Conservation (phyloP, 2,797 vertebrate species). For the Benthosema pterotum region DNA sequence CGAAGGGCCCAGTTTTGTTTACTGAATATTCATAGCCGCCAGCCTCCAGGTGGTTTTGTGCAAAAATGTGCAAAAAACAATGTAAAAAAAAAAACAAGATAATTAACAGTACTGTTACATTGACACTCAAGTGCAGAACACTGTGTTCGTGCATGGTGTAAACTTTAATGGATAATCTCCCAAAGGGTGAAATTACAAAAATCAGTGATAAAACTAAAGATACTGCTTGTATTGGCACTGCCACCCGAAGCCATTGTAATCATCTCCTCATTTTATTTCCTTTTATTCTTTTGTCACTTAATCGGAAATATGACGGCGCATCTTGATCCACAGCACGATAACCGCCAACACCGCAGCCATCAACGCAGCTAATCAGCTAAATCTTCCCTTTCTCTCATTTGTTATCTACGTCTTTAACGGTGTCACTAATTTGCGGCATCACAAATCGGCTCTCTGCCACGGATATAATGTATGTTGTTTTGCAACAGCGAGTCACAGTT, state of each 20-base stretch:
- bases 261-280: conserved; percentile 56
- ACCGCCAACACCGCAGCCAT: conserved; percentile 70
- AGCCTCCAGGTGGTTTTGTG: conserved; percentile 35
- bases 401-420: conserved; percentile 66
- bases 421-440: conserved; percentile 59
- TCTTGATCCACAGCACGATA: conserved; percentile 68
- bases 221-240: conserved; percentile 57
- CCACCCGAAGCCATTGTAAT: conserved; percentile 71
- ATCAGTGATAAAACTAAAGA: conserved; percentile 59
- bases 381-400: conserved; percentile 58
- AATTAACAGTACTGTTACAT: too few relatives aligned
- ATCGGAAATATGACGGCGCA: conserved; percentile 56
- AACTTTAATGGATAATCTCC: not conserved
- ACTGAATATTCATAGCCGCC: conserved; percentile 66
- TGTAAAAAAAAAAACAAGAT: too few relatives aligned
- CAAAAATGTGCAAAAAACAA: conserved; percentile 11
- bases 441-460: conserved; percentile 43
- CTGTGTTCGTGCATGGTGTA: too few relatives aligned
- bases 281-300: conserved; percentile 34
- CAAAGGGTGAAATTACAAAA: conserved; percentile 45
- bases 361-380: conserved; percentile 64
- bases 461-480: conserved; percentile 64
- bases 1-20: conserved; percentile 40
- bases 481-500: conserved; percentile 48
- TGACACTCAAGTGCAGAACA: too few relatives aligned